A percentile compares a stretch with the other conserved stretches of the same genome.
phyloP scores from a whole-genome alignment of 2,113 vertebrate species.

The Laterallus jamaicensis region DNA sequence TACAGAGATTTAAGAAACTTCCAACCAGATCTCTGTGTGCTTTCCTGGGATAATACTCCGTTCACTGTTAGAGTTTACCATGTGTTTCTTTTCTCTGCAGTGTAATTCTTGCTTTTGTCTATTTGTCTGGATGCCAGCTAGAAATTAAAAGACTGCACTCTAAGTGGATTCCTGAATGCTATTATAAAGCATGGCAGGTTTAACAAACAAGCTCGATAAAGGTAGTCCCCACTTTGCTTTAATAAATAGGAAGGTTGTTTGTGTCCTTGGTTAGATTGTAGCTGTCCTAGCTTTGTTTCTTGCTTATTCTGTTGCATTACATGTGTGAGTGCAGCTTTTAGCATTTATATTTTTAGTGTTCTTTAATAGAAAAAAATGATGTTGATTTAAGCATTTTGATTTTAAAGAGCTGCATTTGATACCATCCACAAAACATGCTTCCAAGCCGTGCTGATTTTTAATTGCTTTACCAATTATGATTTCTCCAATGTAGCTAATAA shows the following conservation, averaged over 20 bases:
- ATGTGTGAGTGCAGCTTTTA: conserved; percentile 15
- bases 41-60: not conserved
- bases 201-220: conserved; percentile 65
- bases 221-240: conserved; percentile 35
- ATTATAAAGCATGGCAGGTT: conserved; percentile 52
- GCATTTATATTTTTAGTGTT: conserved; percentile 1
- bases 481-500: conserved; percentile 29
- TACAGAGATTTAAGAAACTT: conserved; percentile 1
- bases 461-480: conserved; percentile 61
- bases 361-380: not conserved
- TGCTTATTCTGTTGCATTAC: conserved; percentile 3
- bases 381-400: too few relatives aligned
- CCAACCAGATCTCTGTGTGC: conserved; percentile 1
- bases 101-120: conserved; percentile 48
- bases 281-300: conserved; percentile 48
- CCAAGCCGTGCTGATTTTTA: conserved; percentile 24
- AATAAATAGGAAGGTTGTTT: conserved; percentile 52
- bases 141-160: conserved; percentile 59
- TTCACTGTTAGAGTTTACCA: conserved; percentile 4
- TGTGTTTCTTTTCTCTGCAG: conserved; percentile 16
- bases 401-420: not conserved
- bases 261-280: conserved; percentile 39
- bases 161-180: conserved; percentile 50
- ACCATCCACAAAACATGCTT: not conserved
- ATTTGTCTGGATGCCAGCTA: conserved; percentile 44